Conservation (phyloP, 2,797 vertebrate species). For the Chelon auratus region DNA sequence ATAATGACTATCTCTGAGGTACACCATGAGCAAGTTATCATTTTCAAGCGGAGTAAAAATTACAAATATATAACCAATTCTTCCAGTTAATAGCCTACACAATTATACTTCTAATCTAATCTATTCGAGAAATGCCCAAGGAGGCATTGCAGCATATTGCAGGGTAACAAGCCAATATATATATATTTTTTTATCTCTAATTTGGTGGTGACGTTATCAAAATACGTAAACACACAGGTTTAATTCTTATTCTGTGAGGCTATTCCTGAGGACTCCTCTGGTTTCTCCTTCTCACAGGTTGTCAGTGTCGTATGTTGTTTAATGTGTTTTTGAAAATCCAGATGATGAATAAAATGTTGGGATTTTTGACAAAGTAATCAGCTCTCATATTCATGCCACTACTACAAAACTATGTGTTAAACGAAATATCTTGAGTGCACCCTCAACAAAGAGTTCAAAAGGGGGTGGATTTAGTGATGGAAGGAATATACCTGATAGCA, state of each 20-base stretch:
- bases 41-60: not conserved
- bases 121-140: conserved; percentile 20
- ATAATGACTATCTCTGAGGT: not conserved
- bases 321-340: conserved; percentile 5
- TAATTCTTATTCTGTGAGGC: not conserved
- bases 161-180: not conserved
- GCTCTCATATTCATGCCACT: too few relatives aligned
- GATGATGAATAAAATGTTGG: too few relatives aligned
- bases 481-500: not conserved
- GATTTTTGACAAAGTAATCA: too few relatives aligned
- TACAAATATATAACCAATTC: not conserved
- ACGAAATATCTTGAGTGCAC: too few relatives aligned
- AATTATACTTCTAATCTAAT: conserved; percentile 22
- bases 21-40: not conserved
- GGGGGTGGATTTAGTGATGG: too few relatives aligned
- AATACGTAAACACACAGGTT: conserved; percentile 23
- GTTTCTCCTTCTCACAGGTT: not conserved
- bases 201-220: conserved; percentile 20
- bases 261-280: not conserved
- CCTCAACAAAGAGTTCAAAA: too few relatives aligned
- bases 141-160: conserved; percentile 10
- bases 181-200: conserved; percentile 6
- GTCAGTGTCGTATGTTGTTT: conserved; percentile 1
- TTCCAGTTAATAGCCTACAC: not conserved
- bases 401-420: too few relatives aligned